Conservation (phyloP, 1,140 invertebrate genomes). For the Akabosia matsudoensis region DNA sequence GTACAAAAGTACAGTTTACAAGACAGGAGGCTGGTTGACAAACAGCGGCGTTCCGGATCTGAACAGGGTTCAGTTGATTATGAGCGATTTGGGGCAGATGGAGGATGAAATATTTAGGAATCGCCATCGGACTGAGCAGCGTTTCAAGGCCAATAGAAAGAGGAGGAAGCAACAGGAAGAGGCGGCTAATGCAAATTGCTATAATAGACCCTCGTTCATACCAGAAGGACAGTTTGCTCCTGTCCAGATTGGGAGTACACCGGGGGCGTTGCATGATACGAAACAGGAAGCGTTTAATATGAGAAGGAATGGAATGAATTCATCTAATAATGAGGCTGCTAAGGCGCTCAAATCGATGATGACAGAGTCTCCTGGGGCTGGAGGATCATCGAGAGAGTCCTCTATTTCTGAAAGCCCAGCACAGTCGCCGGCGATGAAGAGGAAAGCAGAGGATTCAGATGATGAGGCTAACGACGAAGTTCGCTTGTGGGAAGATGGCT, state of each 20-base stretch:
- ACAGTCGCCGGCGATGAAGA: not conserved
- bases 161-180: slow-evolving; percentile 53
- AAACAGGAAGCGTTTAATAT: slow-evolving; percentile 52
- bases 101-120: slow-evolving; percentile 98
- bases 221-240: slow-evolving; percentile 72
- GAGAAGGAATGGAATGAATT: slow-evolving; percentile 49
- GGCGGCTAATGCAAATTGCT: slow-evolving; percentile 49
- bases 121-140: slow-evolving; percentile 78
- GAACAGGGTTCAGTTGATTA: slow-evolving; percentile 87
- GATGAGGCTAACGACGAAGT: slow-evolving; percentile 87
- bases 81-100: slow-evolving; percentile 84
- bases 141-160: slow-evolving; percentile 70
- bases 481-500: slow-evolving; percentile 93
- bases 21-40: slow-evolving; percentile 63
- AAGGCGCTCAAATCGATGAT: slow-evolving; percentile 48
- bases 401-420: slow-evolving; percentile 19
- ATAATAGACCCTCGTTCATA: slow-evolving; percentile 66
- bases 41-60: slow-evolving; percentile 91
- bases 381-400: too few species aligned
- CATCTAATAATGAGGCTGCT: slow-evolving; percentile 49
- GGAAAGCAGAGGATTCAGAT: slow-evolving; percentile 57
- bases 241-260: slow-evolving; percentile 40
- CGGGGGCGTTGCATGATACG: slow-evolving; percentile 47
- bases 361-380: slow-evolving; percentile 27
- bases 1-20: slow-evolving; percentile 94